Base-by-base conservation (phyloP, 2,888 invertebrate species). In the Pandemis cinnamomeana region DNA sequence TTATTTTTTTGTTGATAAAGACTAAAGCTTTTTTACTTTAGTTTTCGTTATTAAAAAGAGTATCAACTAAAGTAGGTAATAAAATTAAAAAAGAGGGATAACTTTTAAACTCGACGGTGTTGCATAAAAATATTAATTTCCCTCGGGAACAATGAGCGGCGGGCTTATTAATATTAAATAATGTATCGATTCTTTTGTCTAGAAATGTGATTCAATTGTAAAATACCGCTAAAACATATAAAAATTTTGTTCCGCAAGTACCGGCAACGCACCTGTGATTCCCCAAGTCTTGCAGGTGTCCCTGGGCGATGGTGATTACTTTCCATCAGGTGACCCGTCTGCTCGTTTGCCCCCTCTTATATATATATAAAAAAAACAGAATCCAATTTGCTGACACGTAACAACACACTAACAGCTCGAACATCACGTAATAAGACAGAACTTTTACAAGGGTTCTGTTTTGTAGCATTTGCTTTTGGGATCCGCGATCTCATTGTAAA, bases 41-140 rank as follows among this genome's bases (percentile, higher is more conserved):
- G 60, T 74, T 76, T 72, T 67, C 75, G 61, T 67, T 66, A 70
- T 74, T 61, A 67, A 71, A 74, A 55, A 41, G 67, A 70, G 67
- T 58, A 55, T 42, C 70, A 70, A 74, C 67, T 67, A 67, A 62
- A 71, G 62, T 66, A 71, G 62, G 74, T 74, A 79, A 80, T 80
- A 81, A 85, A 85, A 84, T 82, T 79, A 77, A 80, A 85, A 86
- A 84, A 82, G 80, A 80, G 77, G 81, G 78, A 72, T 78, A 78
- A 76, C 79, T 79, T 78, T 83, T 79, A 83, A 83, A 82, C 79
- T 80, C 80, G 62, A 78, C 78, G 79, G 82, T 83, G 83, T 83
- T 83, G 85, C 78, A 84, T 83, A 85, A 87, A 83, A 81, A 86
- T 79, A 82, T 82, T 86, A 87, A 89, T 89, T 89, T 89, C 89